Base-by-base conservation (phyloP, 2,113 vertebrate species). In the Pipa parva region DNA sequence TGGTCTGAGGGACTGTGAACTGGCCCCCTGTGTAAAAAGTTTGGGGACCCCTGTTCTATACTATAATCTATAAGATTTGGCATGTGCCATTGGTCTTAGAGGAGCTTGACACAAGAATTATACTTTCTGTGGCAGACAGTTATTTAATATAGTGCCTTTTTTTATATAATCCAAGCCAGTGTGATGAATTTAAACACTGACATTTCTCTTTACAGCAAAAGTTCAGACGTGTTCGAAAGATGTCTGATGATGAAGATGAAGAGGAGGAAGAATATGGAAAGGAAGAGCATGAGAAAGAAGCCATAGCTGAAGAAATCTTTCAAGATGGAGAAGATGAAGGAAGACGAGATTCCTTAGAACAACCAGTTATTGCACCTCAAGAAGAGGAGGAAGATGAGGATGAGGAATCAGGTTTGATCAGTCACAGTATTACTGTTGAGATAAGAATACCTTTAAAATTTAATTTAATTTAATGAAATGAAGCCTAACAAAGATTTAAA, bases 271-370 rank as follows among this genome's bases (percentile, higher is more conserved):
- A 92, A 49, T 87, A 83, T 50, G 87, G 88, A 31, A 90, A 91
- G 45, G 89, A 91, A n/a, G 91, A 90, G 5, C 88, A 92, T 0
- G 96, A 98, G 63, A 99, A 98, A 76, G 95, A 97, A 77, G 80
- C 92, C 59, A 98, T 99, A 42, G 95, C 94, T 1, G 95, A 94
- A 62, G 94, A 97, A 74, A 97, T 99, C 77, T 99, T 99, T 79
- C 93, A 95, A 62, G 94, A 97, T 54, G 94, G 92, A 1, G 96
- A 95, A 61, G 87, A 91, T 3, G 96, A 98, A 73, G 95, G 95
- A 5, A 91, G 93, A 20, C 94, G 92, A 15, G 84, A 93, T 37
- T 84, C 89, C 1, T 79, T 88, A 5, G 89, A 92, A 63, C 89
- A 89, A 24, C 85, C 92, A 26, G 83, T 83, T 49, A 84, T 81